Base-by-base conservation (phyloP, 2,113 vertebrate species). In the Asarcornis scutulata region DNA sequence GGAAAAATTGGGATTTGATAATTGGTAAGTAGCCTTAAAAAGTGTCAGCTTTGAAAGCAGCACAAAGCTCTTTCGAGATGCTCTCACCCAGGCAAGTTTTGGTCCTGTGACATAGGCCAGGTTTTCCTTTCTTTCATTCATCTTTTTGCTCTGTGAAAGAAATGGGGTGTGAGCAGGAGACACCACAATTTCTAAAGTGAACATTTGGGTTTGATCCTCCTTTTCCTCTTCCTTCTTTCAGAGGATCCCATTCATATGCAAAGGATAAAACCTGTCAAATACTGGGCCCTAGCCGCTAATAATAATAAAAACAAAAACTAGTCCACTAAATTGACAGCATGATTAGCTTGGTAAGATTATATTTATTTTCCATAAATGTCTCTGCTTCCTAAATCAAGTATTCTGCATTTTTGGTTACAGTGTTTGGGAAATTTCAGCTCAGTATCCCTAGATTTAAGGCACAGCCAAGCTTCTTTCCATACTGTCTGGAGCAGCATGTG, bases 11-110 rank as follows among this genome's bases (percentile, higher is more conserved):
- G 42, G 55, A 46, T 91, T 93, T 84, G 48, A 42, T 95, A 86
- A 86, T 76, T 92, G 58, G 53, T 73, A 73, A 91, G 77, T 59
- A 53, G 74, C 38, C 17, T 75, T 87, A 89, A 27, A 62, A 94
- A 96, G 78, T 10, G 27, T 16, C 34, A 84, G 11, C 50, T 92
- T 79, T 93, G 81, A 90, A 96, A 91, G 42, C 56, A 60, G 34
- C 74, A 53, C 26, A 84, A 42, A 78, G 17, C 52, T 77, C 42
- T 94, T 91, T 89, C 18, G 66, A 90, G 64, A 74, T 1, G 0
- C 16, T n/a, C 17, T 59, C 5, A 27, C 36, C 27, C 15, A 44
- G 36, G n/a, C 58, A 77, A 73, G 55, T 64, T 50, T 56, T 88
- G 67, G 58, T 80, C 55, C 85, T 95, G 62, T 79, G 82, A 86